A percentile compares a stretch with the other conserved stretches of the same genome.
These are phyloP conservation scores for Tetragnatha montana DNA, from an alignment of 2,888 invertebrate species.

Conservation along the genomic window DNA sequence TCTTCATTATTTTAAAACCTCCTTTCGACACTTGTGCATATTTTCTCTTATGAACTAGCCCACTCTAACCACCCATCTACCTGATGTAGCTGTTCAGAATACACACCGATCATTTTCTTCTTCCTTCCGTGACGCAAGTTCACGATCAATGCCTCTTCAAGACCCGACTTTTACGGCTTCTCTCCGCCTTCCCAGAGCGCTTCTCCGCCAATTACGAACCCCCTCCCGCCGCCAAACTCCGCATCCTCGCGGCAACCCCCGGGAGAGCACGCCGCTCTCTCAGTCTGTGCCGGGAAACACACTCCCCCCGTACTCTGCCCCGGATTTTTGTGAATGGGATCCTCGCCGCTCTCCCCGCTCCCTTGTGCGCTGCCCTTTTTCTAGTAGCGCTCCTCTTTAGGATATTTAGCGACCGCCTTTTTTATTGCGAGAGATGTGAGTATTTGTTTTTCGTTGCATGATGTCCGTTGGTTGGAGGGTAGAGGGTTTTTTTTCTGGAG, in stretches of 20 bases:
- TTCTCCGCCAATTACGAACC: conserved; percentile 27
- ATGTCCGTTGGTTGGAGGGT: too few relatives aligned
- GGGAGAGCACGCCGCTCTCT: conserved; percentile 26
- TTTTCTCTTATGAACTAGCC: not conserved
- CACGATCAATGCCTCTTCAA: conserved; percentile 24
- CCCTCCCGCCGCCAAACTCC: conserved; percentile 9
- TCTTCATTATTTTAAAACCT: not conserved
- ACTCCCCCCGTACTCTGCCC: conserved; percentile 21
- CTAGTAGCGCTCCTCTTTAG: too few relatives aligned
- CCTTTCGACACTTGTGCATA: not conserved
- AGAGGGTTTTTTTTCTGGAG: too few relatives aligned
- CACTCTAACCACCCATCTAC: not conserved
- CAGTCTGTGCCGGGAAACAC: conserved; percentile 24
- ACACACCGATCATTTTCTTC: not conserved
- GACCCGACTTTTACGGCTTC: conserved; percentile 38
- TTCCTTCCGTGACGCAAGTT: not conserved
- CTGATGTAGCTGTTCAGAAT: not conserved
- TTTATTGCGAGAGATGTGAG: too few relatives aligned
- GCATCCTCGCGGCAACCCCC: conserved; percentile 53
- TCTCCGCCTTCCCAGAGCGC: not conserved
- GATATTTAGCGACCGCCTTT: too few relatives aligned
- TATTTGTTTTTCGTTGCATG: too few relatives aligned
- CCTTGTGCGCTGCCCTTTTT: too few relatives aligned
- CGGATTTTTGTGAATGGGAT: conserved; percentile 51
- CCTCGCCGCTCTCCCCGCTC: too few relatives aligned